Conservation (phyloP, 1,140 invertebrate genomes). For the Drosophila nasuta region DNA sequence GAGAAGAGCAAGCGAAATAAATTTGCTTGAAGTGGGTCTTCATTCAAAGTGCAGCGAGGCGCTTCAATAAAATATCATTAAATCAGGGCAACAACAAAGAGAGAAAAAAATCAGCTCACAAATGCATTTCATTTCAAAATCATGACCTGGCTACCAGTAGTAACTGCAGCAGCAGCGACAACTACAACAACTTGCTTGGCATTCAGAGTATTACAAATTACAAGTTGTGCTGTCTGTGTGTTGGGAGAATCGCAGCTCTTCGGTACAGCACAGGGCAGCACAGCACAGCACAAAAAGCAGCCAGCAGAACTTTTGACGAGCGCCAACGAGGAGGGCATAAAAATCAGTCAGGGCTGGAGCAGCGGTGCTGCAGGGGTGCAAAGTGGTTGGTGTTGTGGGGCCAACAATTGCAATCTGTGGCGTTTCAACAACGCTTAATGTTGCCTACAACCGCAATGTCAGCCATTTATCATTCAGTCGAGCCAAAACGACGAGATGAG, state of each 20-base stretch:
- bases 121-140: slow-evolving; percentile 79
- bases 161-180: slow-evolving; percentile 33
- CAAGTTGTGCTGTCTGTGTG: slow-evolving; percentile 61
- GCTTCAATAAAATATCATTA: slow-evolving; percentile 73
- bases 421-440: slow-evolving; percentile 73
- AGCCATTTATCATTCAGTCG: slow-evolving; percentile 76
- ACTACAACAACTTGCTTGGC: slow-evolving; percentile 21
- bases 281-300: slow-evolving; percentile 33
- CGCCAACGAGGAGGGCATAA: slow-evolving; percentile 32
- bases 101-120: slow-evolving; percentile 52
- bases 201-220: slow-evolving; percentile 72
- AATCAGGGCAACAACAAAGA: slow-evolving; percentile 58
- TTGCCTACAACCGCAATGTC: slow-evolving; percentile 78
- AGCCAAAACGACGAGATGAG: slow-evolving; percentile 36
- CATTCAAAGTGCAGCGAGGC: slow-evolving; percentile 39
- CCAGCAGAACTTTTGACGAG: slow-evolving; percentile 53
- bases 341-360: slow-evolving; percentile 27
- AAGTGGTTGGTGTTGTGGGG: neutral
- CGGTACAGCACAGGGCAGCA: neutral
- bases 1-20: neutral
- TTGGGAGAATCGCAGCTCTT: slow-evolving; percentile 41
- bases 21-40: slow-evolving; percentile 28
- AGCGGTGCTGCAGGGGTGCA: too few species aligned
- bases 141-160: slow-evolving; percentile 51
- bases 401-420: slow-evolving; percentile 78